Percentiles rank a stretch among this genome's conserved stretches.
Conservation (phyloP, 1,140 invertebrate genomes). For the Drosophila rhopaloa region DNA sequence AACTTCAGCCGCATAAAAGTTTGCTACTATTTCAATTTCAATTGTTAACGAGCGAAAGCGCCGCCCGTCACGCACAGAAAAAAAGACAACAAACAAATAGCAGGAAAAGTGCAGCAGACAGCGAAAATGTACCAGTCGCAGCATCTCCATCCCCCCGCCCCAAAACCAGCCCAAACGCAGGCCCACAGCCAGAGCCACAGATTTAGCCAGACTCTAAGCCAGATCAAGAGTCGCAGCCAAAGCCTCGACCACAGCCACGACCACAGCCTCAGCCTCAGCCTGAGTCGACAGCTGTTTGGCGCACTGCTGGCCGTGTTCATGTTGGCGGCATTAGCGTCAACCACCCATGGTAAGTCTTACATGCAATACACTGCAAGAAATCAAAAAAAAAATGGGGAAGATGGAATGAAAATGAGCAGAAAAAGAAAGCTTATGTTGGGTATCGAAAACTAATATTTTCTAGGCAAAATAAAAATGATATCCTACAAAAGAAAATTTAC, state of each 20-base stretch:
- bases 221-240: constrained; percentile 18
- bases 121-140: constrained; percentile 70
- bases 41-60: constrained; percentile 84
- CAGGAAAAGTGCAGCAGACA: constrained; percentile 65
- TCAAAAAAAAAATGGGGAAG: neutral
- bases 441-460: no score
- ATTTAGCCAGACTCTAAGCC: constrained; percentile 29
- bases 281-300: constrained; percentile 72
- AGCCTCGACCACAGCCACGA: constrained; percentile 1
- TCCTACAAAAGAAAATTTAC: no score
- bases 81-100: constrained; percentile 9
- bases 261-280: constrained; percentile 24
- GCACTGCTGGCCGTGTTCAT: constrained; percentile 60
- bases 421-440: no score
- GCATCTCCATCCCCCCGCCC: constrained; percentile 8
- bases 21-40: constrained; percentile 83
- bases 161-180: constrained; percentile 15
- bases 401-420: neutral
- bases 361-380: constrained; percentile 14
- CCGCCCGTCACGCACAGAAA: constrained; percentile 69
- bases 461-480: no score
- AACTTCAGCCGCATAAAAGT: constrained; percentile 54
- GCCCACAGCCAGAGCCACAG: constrained; percentile 20
- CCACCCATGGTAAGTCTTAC: constrained; percentile 67
- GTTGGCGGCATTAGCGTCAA: constrained; percentile 60